These are phyloP conservation scores for Euphonia xanthogaster DNA, from an alignment of 2,797 vertebrate species.

Conservation along the genomic window DNA sequence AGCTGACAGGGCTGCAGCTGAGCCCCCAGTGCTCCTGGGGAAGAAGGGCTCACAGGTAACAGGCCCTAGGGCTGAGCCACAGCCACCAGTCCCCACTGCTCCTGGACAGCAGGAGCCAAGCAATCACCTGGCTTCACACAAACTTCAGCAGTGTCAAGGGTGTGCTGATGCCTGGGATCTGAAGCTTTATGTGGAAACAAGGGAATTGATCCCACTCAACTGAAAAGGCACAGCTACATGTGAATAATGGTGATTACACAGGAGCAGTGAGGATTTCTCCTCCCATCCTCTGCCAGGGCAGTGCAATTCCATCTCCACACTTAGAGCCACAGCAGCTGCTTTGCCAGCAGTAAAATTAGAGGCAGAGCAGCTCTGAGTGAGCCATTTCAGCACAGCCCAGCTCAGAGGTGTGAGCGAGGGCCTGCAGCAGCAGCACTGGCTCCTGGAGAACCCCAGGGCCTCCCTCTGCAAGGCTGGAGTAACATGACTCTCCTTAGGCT, in stretches of 20 bases:
- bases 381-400: background rate
- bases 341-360: background rate
- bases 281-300: background rate
- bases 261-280: background rate
- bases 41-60: no score
- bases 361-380: background rate
- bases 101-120: accelerated
- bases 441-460: background rate
- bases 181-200: background rate
- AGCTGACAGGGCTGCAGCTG: background rate
- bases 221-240: background rate
- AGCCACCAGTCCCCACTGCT: accelerated
- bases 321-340: accelerated
- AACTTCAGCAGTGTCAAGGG: accelerated
- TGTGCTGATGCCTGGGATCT: background rate
- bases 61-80: background rate
- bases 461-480: background rate
- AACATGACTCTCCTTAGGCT: accelerated
- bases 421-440: background rate
- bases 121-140: background rate
- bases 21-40: accelerated
- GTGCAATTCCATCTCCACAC: background rate
- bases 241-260: background rate
- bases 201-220: background rate
- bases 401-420: background rate